Evolutionary conservation across 2,113 vertebrate genomes (phyloP).

Genomic region (Hippolais icterina): DNA sequence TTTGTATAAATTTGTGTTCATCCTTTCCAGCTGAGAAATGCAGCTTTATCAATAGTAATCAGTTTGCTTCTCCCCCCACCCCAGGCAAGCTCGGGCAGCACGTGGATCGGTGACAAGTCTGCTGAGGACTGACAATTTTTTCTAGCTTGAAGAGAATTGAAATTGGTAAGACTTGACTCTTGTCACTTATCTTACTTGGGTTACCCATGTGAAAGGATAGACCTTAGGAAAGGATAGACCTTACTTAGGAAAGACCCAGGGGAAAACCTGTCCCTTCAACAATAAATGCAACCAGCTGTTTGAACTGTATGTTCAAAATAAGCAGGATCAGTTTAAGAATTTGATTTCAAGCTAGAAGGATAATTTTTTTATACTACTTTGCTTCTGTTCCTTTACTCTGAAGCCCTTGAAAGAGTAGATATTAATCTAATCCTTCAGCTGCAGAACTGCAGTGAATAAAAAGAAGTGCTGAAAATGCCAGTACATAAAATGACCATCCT

Average conservation of each 20-base stretch:
- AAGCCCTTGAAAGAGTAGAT: not conserved
- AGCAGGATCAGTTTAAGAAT: not conserved
- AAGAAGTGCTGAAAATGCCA: not conserved
- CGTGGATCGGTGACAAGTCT: not conserved
- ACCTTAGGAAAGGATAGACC: no score
- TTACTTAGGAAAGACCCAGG: not conserved
- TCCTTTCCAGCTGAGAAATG: not conserved
- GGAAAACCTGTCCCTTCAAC: not conserved
- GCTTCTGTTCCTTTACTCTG: not conserved
- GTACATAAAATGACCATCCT: not conserved
- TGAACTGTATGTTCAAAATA: not conserved
- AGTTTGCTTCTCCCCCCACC: not conserved
- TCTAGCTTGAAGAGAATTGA: constrained; percentile 8
- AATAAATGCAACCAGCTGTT: not conserved
- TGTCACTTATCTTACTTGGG: not conserved
- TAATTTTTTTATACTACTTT: not conserved
- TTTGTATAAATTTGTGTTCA: not conserved
- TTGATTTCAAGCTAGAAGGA: not conserved
- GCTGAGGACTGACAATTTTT: not conserved
- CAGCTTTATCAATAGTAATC: not conserved
- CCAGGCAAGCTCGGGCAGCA: not conserved
- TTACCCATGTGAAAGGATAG: not conserved
- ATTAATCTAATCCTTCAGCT: not conserved
- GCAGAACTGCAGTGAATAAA: not conserved
- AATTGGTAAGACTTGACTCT: constrained; percentile 26